Evolutionary conservation across 2,888 invertebrate species (phyloP).

Genomic region (Adineta ricciae): DNA sequence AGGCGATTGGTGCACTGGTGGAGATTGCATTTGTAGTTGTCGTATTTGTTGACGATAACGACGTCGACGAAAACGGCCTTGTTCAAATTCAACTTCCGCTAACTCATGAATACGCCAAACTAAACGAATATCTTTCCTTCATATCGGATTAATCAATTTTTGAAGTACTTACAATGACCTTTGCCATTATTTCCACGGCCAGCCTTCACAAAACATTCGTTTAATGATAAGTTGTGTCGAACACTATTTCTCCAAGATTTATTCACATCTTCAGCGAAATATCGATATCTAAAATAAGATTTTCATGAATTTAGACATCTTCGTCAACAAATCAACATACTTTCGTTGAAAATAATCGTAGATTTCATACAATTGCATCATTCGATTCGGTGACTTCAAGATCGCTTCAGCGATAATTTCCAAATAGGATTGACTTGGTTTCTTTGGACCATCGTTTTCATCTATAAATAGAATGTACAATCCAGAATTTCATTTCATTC

Average conservation of each 20-base stretch:
- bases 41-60: conserved; percentile 26
- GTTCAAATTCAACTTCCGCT: conserved; percentile 29
- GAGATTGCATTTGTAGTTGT: neutral
- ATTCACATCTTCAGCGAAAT: conserved; percentile 33
- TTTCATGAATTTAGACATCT: neutral
- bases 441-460: neutral
- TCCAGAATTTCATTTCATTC: no score
- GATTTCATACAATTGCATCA: conserved; percentile 34
- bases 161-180: conserved; percentile 24
- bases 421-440: conserved; percentile 30
- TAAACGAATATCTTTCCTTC: neutral
- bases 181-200: conserved; percentile 31
- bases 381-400: conserved; percentile 21
- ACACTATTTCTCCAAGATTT: conserved; percentile 34
- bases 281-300: conserved; percentile 6
- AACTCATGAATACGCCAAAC: conserved; percentile 31
- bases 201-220: conserved; percentile 34
- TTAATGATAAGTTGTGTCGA: conserved; percentile 32
- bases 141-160: no score
- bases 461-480: neutral
- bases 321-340: neutral
- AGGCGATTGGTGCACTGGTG: neutral
- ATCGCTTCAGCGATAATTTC: conserved; percentile 34
- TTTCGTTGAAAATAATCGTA: conserved; percentile 30
- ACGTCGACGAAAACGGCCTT: conserved; percentile 28